These are phyloP conservation scores for chimpanzee (Pan troglodytes) DNA, from an alignment of 2,113 vertebrate species.

Conservation along the genomic window NHGRI_mPanTro3-v2.1_pri NC_072413.2:40532501-40533000, in stretches of 20 bases:
- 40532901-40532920: neutral
- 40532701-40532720: neutral
- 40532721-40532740: neutral
- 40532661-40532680: neutral
- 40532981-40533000: neutral
- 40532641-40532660: neutral
- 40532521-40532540: neutral
- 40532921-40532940: neutral
- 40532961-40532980: neutral
- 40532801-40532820: neutral
- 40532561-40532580: neutral
- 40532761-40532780: neutral
- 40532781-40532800: neutral
- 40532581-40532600: conserved; percentile 5
- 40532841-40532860: neutral
- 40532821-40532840: neutral
- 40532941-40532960: neutral
- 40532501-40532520: neutral
- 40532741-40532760: neutral
- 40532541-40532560: neutral
- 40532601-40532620: neutral
- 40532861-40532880: neutral
- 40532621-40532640: neutral
- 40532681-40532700: neutral
- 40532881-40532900: neutral